Evolutionary conservation across 2,113 vertebrate genomes (phyloP).

Genomic region (Trichomycterus rosablanca): DNA sequence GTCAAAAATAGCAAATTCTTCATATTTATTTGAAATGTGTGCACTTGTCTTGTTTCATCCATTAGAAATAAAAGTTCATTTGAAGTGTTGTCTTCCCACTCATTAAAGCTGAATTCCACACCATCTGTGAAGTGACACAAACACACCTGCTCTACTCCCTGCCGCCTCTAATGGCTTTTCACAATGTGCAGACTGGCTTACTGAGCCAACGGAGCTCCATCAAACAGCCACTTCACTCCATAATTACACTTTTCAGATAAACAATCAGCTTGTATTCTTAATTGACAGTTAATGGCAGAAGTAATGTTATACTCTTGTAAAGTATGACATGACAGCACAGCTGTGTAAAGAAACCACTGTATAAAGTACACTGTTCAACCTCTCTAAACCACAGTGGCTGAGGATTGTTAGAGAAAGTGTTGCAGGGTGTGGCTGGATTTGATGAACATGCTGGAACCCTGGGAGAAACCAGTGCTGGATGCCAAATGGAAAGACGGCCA

Average conservation of each 20-base stretch:
- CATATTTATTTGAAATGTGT: background rate
- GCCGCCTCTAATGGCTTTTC: constrained; percentile 69
- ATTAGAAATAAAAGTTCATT: constrained; percentile 59
- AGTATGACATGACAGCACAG: background rate
- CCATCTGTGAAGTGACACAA: constrained; percentile 67
- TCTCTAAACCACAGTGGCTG: background rate
- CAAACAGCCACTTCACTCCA: constrained; percentile 14
- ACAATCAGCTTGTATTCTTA: constrained; percentile 14
- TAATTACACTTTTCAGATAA: constrained; percentile 23
- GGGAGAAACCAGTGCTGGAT: constrained; percentile 50
- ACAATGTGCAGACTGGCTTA: constrained; percentile 60
- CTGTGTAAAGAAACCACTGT: constrained; percentile 6
- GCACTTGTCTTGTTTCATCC: constrained; percentile 34
- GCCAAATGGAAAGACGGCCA: constrained; percentile 62
- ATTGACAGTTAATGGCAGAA: constrained; percentile 19
- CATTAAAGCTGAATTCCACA: constrained; percentile 60
- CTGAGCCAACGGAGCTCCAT: constrained; percentile 19
- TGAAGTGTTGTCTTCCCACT: constrained; percentile 60
- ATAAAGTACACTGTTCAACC: constrained; percentile 3
- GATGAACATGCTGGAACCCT: constrained; percentile 63
- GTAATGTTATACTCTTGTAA: constrained; percentile 5
- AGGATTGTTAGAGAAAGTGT: constrained; percentile 3
- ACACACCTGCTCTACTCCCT: constrained; percentile 70
- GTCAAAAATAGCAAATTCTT: no score
- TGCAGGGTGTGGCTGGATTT: constrained; percentile 52